These are phyloP conservation scores for Zaprionus lineosus DNA, from an alignment of 2,888 invertebrate species.

Conservation along the genomic window DNA sequence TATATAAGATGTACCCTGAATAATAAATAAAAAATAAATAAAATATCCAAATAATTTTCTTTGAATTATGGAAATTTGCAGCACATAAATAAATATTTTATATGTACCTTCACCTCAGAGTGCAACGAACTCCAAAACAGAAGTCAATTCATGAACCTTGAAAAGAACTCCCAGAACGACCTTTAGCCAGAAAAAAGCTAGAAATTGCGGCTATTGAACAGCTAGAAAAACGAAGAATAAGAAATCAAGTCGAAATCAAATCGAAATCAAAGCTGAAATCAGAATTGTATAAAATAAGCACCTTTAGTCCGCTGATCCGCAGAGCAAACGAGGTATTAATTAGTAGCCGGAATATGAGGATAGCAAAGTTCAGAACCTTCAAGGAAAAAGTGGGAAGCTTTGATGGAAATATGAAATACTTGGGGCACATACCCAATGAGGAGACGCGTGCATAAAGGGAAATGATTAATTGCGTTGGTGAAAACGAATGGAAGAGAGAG, in stretches of 20 bases:
- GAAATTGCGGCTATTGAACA: constrained; percentile 1
- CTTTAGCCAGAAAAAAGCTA: constrained; percentile 11
- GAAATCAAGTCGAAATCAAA: constrained; percentile 22
- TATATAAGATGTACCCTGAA: too few species aligned
- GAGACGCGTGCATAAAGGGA: constrained; percentile 29
- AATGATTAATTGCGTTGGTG: constrained; percentile 70
- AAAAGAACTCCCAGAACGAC: neutral
- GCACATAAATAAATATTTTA: too few species aligned
- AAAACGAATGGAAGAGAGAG: constrained; percentile 3
- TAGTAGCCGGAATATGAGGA: constrained; percentile 47
- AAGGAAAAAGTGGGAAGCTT: too few species aligned
- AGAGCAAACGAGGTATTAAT: constrained; percentile 73
- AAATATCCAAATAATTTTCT: too few species aligned
- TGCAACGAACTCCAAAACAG: constrained; percentile 8
- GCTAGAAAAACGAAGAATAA: constrained; percentile 6
- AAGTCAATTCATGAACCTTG: neutral
- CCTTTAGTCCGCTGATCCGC: constrained; percentile 1
- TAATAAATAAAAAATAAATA: too few species aligned
- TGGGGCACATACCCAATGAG: constrained; percentile 35
- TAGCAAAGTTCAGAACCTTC: constrained; percentile 10
- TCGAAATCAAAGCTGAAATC: constrained; percentile 29
- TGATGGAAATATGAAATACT: constrained; percentile 16
- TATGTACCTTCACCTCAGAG: too few species aligned
- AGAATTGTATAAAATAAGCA: constrained; percentile 23
- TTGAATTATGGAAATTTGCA: too few species aligned